Evolutionary conservation across 30 jellyfish, hydroid and myxozoan genomes (phyloP), one percentile per base, ranked within the genome.

Genomic region (Sanderia malayensis): DNA sequence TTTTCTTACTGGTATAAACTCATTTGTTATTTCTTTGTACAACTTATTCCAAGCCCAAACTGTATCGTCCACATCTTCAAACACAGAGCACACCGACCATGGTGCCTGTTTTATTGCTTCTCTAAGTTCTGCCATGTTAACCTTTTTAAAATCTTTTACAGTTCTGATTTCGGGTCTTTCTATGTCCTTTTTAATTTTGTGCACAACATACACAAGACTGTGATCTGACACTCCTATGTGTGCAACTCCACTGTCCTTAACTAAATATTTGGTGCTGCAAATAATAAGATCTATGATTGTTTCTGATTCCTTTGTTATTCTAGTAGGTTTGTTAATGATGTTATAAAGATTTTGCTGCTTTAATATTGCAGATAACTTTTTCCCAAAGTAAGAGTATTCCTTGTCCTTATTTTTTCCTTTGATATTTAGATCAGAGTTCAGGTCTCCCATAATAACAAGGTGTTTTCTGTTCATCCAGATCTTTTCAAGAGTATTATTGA

Each of bases 1-100:
- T 58, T 71, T 71, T 44, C 84, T 71, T 57, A 34, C 58, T 52
- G 84, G 73, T 32, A 71, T 69, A 58, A 27, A 45, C 33, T 70
- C 58, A 52, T 71, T 57, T 28, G 84, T 58, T 55, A 71, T 71
- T 27, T 71, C 63, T 71, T 69, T 31, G 21, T 31, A 64, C 31
- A 37, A 37, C 52, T 37, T 37, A 37, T 37, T 37, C 52, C 52
- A 37, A 37, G 52, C 52, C 52, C 52, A 37, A 37, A 37, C 52
- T 37, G 52, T 37, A 37, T 37, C 52, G 13, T 37, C 52, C 52
- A 37, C 52, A 37, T 37, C 52, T 37, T 37, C 52, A 37, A 37
- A 37, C 52, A 37, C 52, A 37, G 52, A 37, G 52, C 52, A 37
- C 52, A 13, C 52, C 13, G 52, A 37, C 52, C 52, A 37, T 37